A percentile compares a stretch with the other conserved stretches of the same genome.
Evolutionary conservation across 1,140 invertebrate species (phyloP).

Genomic region (Zaprionus ghesquierei): DNA sequence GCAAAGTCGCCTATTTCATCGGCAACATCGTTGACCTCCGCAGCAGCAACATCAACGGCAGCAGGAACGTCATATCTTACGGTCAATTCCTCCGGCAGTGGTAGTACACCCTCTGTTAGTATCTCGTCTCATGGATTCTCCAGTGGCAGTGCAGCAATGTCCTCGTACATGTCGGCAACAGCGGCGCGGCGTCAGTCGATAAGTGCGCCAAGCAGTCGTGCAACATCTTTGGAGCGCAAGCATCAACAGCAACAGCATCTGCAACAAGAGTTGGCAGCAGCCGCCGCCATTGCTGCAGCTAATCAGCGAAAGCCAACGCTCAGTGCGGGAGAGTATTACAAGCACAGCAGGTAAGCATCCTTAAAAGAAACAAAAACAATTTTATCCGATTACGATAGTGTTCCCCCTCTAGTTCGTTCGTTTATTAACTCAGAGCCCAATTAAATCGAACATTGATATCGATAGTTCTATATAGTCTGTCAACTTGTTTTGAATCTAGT

Average conservation of each 20-base stretch:
- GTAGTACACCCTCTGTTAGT: conserved; percentile 54
- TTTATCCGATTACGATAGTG: not conserved
- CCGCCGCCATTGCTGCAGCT: conserved; percentile 6
- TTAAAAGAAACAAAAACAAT: not conserved
- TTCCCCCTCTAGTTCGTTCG: not conserved
- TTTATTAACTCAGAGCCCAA: not conserved
- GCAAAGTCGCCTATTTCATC: conserved; percentile 38
- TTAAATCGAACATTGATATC: not conserved
- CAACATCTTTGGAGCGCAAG: conserved; percentile 73
- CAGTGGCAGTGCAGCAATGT: conserved; percentile 60
- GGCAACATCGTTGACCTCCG: not conserved
- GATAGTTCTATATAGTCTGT: not conserved
- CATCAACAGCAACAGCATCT: conserved; percentile 36
- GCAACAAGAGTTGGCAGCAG: conserved; percentile 27
- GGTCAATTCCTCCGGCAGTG: conserved; percentile 38
- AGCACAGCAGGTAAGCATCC: conserved; percentile 46
- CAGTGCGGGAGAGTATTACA: conserved; percentile 69
- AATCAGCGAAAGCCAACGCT: conserved; percentile 33
- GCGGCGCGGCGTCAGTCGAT: conserved; percentile 65
- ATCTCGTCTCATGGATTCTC: conserved; percentile 69
- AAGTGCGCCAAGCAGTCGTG: conserved; percentile 70
- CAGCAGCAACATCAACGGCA: conserved; percentile 4
- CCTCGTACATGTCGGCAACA: conserved; percentile 65
- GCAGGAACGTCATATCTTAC: conserved; percentile 26
- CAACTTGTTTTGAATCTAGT: not conserved